Conservation (phyloP, 2,888 invertebrate genomes). For the Villa cingulata region DNA sequence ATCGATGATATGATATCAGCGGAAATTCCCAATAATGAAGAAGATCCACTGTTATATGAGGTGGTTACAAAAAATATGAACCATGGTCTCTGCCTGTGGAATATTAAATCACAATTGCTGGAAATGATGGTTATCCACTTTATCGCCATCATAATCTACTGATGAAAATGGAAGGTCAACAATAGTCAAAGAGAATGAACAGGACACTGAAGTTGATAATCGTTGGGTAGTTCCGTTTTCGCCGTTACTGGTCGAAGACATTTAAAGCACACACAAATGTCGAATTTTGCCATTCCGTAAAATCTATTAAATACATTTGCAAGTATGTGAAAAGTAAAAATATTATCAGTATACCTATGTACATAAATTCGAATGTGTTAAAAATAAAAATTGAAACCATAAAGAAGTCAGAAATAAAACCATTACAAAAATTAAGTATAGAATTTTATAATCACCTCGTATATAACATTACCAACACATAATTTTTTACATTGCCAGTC, state of each 20-base stretch:
- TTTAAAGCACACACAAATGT: conserved; percentile 24
- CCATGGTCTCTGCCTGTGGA: conserved; percentile 26
- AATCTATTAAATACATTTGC: too few species aligned
- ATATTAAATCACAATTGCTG: conserved; percentile 25
- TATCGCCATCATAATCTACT: conserved; percentile 14
- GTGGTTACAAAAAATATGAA: conserved; percentile 20
- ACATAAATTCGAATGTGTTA: too few species aligned
- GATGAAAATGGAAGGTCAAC: conserved; percentile 11
- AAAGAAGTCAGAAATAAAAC: too few species aligned
- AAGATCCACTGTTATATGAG: conserved; percentile 19
- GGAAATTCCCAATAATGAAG: conserved; percentile 5
- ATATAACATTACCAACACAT: too few species aligned
- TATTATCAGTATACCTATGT: too few species aligned
- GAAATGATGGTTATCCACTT: conserved; percentile 24
- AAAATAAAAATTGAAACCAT: too few species aligned
- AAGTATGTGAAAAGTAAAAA: too few species aligned
- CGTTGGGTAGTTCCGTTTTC: conserved; percentile 26
- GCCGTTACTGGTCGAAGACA: conserved; percentile 21
- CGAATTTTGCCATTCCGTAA: too few species aligned
- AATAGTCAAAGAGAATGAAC: conserved; percentile 10
- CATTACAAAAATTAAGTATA: too few species aligned
- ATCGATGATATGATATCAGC: conserved; percentile 7
- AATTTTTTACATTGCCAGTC: too few species aligned
- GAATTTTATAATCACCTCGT: too few species aligned
- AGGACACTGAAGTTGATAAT: conserved; percentile 19